A percentile compares a stretch with the other conserved stretches of the same genome.
Evolutionary conservation across 2,797 vertebrate genomes (phyloP).

Genomic region (Gambusia yucatana): DNA sequence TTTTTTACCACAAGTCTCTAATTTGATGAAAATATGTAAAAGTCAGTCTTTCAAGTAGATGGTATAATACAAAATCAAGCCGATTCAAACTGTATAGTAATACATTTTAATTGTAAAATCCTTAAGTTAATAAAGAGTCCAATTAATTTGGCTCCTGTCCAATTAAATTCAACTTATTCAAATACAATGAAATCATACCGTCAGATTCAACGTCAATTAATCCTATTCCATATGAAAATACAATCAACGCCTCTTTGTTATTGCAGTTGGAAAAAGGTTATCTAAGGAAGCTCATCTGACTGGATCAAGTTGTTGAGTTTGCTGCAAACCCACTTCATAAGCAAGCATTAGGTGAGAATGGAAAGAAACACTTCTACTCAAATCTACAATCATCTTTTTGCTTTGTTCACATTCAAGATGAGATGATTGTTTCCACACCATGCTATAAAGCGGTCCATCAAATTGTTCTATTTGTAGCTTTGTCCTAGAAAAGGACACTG

Average conservation of each 20-base stretch:
- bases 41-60: constrained; percentile 37
- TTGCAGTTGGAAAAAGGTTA: background rate
- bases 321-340: background rate
- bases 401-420: no score
- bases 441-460: background rate
- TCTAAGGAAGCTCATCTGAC: background rate
- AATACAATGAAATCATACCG: background rate
- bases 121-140: background rate
- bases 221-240: background rate
- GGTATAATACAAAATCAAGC: constrained; percentile 49
- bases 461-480: background rate
- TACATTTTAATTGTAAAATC: background rate
- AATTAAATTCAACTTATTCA: background rate
- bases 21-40: constrained; percentile 53
- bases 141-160: background rate
- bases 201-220: background rate
- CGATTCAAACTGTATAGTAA: constrained; percentile 28
- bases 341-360: background rate
- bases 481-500: background rate
- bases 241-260: background rate
- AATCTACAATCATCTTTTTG: background rate
- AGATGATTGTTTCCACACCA: no score
- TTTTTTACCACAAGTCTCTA: constrained; percentile 34
- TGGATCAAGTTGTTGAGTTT: background rate
- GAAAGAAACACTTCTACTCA: background rate